Conservation (phyloP, 2,797 vertebrate genomes). For the Spinus pinus region DNA sequence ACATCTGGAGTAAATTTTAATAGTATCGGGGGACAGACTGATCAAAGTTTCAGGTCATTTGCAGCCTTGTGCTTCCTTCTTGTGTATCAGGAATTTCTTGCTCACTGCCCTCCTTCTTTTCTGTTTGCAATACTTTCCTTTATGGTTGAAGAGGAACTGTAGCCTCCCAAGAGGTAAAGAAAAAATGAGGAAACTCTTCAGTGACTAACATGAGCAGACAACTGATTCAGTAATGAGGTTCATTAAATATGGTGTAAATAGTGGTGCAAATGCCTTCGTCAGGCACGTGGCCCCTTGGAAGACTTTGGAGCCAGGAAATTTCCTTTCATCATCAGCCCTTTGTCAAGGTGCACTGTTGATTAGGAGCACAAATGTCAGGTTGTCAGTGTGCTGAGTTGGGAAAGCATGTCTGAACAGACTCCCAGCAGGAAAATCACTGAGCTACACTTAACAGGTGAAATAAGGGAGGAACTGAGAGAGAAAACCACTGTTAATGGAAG, state of each 20-base stretch:
- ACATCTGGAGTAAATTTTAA: neutral
- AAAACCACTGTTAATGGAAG: conserved; percentile 31
- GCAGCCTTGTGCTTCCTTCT: neutral
- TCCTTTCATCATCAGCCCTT: conserved; percentile 66
- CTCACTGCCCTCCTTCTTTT: neutral
- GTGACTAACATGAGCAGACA: neutral
- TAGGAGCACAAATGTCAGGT: conserved; percentile 60
- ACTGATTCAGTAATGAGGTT: conserved; percentile 50
- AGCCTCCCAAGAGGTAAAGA: neutral
- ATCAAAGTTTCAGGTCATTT: conserved; percentile 16
- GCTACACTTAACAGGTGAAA: conserved; percentile 35
- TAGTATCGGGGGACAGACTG: neutral
- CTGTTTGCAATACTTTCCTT: neutral
- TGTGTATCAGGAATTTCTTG: neutral
- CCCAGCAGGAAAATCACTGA: conserved; percentile 34
- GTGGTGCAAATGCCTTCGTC: conserved; percentile 58
- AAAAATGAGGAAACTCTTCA: neutral
- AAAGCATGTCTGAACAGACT: conserved; percentile 14
- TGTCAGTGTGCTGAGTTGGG: conserved; percentile 33
- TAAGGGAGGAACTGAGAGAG: conserved; percentile 16
- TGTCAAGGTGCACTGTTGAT: conserved; percentile 56
- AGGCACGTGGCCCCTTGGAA: conserved; percentile 62
- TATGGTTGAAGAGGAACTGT: neutral
- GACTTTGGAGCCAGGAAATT: conserved; percentile 52
- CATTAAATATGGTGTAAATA: conserved; percentile 57